Conservation (phyloP, 2,888 invertebrate species). For the Epinotia demarniana region DNA sequence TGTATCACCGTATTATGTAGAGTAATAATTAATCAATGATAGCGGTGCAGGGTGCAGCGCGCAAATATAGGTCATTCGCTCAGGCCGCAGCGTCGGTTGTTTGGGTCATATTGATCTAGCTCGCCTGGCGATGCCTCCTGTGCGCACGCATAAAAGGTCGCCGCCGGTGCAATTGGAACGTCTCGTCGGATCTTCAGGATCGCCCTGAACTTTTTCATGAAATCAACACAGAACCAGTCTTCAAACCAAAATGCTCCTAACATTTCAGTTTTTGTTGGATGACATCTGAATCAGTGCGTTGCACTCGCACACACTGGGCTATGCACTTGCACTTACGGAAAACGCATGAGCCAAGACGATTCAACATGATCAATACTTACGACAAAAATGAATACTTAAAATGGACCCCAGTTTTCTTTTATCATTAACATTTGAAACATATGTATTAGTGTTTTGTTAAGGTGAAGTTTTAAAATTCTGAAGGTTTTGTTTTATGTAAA, state of each 20-base stretch:
- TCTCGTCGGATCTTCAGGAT: constrained; percentile 13
- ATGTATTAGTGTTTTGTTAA: no score
- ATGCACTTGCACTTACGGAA: no score
- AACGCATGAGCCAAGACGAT: no score
- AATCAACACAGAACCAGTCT: background rate
- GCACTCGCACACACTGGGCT: background rate
- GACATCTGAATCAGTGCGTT: background rate
- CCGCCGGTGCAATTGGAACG: background rate
- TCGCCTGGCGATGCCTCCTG: constrained; percentile 49
- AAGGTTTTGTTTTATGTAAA: no score
- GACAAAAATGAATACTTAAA: no score
- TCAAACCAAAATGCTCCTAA: background rate
- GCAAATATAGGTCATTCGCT: constrained; percentile 78
- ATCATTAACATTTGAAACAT: no score
- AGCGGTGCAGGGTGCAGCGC: constrained; percentile 45
- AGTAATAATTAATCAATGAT: constrained; percentile 27
- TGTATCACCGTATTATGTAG: background rate
- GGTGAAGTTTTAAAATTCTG: no score
- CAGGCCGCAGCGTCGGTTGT: constrained; percentile 72
- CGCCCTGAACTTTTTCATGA: background rate
- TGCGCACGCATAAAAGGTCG: constrained; percentile 68
- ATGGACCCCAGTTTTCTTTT: no score
- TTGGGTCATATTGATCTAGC: constrained; percentile 80
- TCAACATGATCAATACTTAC: no score
- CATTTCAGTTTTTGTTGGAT: no score